Evolutionary conservation across 2,797 vertebrate genomes (phyloP), one percentile per base, ranked within the genome.

Genomic region (Arremon brunneinucha): DNA sequence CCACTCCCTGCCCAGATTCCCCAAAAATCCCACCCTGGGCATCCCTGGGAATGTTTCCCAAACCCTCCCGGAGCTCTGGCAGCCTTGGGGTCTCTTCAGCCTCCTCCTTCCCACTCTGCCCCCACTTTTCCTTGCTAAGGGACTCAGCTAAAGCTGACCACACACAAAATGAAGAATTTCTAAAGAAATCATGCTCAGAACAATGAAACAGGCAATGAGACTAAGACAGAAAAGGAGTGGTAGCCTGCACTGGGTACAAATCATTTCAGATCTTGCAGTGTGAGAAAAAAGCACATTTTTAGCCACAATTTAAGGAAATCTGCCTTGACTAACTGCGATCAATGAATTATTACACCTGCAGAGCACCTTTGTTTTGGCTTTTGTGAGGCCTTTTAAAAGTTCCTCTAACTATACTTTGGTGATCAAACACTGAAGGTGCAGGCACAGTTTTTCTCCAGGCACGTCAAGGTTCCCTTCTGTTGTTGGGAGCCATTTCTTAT

Each of bases 401-500:
- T 83, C 27, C 14, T 82, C 30, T 50, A 5, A 41, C 27, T 57
- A 6, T 22, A 6, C 14, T 74, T 72, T 14, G 74, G 17, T 52
- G 52, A 60, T 60, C 49, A 81, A 68, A 62, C 21, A 12, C 26
- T 20, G 21, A 27, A 82, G 35, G 43, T 69, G 18, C 35, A 43
- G 69, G 44, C 12, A 32, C 32, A 69, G 11, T 65, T 83, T 89
- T 89, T 84, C 43, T 69, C 43, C 44, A 76, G 56, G 24, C 24
- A 1, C 8, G 39, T 62, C 59, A 87, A 82, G 9, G 43, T 63
- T 92, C 56, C 56, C 71, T 72, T 72, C 44, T 53, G 71, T 37
- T 81, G 44, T 69, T 85, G 69, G 30, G 35, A 89, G 71, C 8
- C n/a, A 67, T 64, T 88, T 69, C 71, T 88, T 76, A 83, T 19